These are phyloP conservation scores for Pseudomyrmex cubaensis DNA, from an alignment of 1,140 invertebrate species.

Conservation along the genomic window DNA sequence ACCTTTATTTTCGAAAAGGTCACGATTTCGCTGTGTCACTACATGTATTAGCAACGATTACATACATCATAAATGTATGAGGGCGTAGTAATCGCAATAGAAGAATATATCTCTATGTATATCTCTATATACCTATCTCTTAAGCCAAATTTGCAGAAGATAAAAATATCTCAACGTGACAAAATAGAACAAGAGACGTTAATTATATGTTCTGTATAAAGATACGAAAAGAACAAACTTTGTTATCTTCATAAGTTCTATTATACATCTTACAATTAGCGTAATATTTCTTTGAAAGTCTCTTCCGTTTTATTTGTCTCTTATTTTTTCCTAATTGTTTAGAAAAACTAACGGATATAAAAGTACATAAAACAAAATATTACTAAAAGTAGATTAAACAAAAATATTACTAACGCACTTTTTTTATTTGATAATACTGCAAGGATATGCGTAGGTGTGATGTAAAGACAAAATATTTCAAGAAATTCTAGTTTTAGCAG, in stretches of 20 bases:
- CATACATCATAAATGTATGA: neutral
- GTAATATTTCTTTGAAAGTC: neutral
- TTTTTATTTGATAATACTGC: no score
- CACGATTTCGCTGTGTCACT: constrained; percentile 27
- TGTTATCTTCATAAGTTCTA: neutral
- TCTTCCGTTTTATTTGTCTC: no score
- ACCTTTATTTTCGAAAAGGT: constrained; percentile 55
- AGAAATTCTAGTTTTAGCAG: no score
- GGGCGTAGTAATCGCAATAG: neutral
- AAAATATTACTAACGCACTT: no score
- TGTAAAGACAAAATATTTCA: no score
- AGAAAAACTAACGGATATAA: no score
- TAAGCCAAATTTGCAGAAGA: neutral
- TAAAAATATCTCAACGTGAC: neutral
- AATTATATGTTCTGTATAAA: neutral
- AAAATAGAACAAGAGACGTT: neutral
- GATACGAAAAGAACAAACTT: neutral
- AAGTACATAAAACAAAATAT: no score
- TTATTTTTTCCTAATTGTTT: no score
- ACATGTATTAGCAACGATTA: neutral
- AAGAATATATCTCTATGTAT: neutral
- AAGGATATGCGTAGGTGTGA: no score
- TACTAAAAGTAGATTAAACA: no score
- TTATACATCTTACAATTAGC: no score
- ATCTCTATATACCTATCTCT: no score